A percentile compares a stretch with the other conserved stretches of the same genome.
These are phyloP conservation scores for Drosophila oshimai DNA, from an alignment of 1,140 invertebrate genomes.

Conservation along the genomic window DNA sequence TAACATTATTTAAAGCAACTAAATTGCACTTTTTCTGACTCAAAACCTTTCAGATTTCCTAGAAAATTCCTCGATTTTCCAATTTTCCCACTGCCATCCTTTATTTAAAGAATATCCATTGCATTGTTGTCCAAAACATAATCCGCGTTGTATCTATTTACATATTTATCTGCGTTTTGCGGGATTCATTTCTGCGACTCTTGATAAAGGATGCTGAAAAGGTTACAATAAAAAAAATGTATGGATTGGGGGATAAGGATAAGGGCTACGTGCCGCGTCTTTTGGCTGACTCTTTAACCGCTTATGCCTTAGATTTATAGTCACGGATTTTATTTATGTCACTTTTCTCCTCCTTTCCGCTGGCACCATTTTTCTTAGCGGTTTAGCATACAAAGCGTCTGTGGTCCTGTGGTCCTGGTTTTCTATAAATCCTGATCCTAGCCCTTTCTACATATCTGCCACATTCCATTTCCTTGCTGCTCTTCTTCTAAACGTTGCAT, in stretches of 20 bases:
- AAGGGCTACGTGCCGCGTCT: conserved; percentile 37
- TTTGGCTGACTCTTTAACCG: conserved; percentile 66
- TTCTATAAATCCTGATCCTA: neutral
- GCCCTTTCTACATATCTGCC: neutral
- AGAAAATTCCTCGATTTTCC: neutral
- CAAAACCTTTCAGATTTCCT: neutral
- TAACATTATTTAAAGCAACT: too few relatives aligned
- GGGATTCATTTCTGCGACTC: conserved; percentile 19
- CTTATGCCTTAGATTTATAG: conserved; percentile 76
- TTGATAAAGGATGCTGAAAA: neutral
- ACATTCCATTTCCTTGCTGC: conserved; percentile 2
- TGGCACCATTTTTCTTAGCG: conserved; percentile 59
- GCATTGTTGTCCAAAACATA: conserved; percentile 61
- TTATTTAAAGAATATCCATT: conserved; percentile 9
- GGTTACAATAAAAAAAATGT: neutral
- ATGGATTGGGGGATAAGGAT: neutral
- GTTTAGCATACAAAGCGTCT: conserved; percentile 60
- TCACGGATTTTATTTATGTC: conserved; percentile 80
- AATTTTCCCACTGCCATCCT: neutral
- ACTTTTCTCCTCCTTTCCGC: conserved; percentile 43
- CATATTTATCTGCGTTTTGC: conserved; percentile 73
- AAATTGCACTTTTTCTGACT: neutral
- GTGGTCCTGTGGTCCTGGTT: neutral
- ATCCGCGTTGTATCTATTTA: conserved; percentile 77
- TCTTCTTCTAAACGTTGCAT: conserved; percentile 51